Evolutionary conservation across 2,113 vertebrate species (phyloP), one percentile per base, ranked within the genome.

Genomic region (Rutilus rutilus): DNA sequence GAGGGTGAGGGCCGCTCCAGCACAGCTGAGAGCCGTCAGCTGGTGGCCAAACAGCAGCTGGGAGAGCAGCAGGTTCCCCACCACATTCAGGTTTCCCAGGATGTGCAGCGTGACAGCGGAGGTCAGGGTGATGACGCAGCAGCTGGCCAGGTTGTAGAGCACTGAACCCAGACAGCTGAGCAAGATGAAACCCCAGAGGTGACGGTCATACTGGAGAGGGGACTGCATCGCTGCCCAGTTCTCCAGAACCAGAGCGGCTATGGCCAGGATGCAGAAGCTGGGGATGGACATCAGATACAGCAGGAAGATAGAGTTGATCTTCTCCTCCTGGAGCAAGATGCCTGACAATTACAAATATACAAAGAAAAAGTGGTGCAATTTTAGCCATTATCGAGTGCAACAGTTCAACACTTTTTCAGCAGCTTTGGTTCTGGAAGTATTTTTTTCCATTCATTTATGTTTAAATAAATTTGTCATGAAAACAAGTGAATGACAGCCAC

Each of bases 71-170:
- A 99, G 93, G 93, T 99, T 99, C 54, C 97, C 98, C 92, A 98
- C 96, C 67, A 98, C 93, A 0, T 94, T 97, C 89, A 99, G 90
- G 91, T 99, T 99, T 84, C 98, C 98, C 60, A 99, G 95, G 86
- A 99, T 95, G 2, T 99, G 98, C 91, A 99, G 94, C 0, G 98
- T 99, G 93, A 99, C 98, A 11, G 98, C 97, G 0, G 98, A 99
- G 33, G 98, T 99, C 88, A 97, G 97, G 1, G 96, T 97, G 93
- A 99, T 96, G 89, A 99, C 92, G 50, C 96, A 96, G 94, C 96
- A 97, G 92, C 97, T 97, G 91, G 98, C 95, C 93, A 99, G 90
- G 95, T 99, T 99, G 95, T 99, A 99, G 87, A 99, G 92, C 85
- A 99, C 97, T 0, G 98, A 99, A 87, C 97, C 95, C 83, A 98